Base-by-base conservation (phyloP, 92 coral and sea anemone genomes). In the Palythoa grandis region DNA sequence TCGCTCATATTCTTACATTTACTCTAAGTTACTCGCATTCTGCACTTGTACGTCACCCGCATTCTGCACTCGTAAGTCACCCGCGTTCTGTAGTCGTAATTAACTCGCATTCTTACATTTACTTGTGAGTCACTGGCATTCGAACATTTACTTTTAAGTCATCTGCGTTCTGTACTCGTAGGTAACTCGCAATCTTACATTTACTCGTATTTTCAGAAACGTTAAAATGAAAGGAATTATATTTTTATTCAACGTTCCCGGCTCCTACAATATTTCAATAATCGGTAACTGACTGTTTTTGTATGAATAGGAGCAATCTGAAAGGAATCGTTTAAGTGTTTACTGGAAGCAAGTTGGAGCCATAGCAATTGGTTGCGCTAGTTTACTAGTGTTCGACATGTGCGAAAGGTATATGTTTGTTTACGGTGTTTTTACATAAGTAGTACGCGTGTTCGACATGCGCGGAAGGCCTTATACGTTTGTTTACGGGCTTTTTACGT, bases 271-370 rank as follows among this genome's bases (percentile, higher is more conserved):
- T 10, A 56, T 52, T 54, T 23, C 15, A 52, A 29, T 29, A 29
- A 29, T 29, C 35, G 35, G 1, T 29, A 29, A 29, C 35, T 61
- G 16, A 7, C 38, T 86, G 76, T 16, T 40, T 35, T 35, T 87
- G 50, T 29, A 17, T 12, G 39, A 67, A 24, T 67, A 96, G 99
- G 99, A 96, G 74, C 95, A 89, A 38, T 89, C 97, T 40, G 95
- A 96, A 58, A 88, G 99, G 82, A 96, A 96, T 79, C 91, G 89
- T 22, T 89, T 96, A 2, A 90, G 91, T 76, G 90, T 87, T 7
- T 97, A 97, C 83, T 87, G 98, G 95, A 91, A 89, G n/a, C 98
- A 93, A 86, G 77, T 97, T 10, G 95, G 96, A 20, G 93, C 95
- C 24, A 88, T 97, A 53, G 91, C 87, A 8, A 69, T 95, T 82